Conservation (phyloP, 2,797 vertebrate species). For the Alcedo atthis region DNA sequence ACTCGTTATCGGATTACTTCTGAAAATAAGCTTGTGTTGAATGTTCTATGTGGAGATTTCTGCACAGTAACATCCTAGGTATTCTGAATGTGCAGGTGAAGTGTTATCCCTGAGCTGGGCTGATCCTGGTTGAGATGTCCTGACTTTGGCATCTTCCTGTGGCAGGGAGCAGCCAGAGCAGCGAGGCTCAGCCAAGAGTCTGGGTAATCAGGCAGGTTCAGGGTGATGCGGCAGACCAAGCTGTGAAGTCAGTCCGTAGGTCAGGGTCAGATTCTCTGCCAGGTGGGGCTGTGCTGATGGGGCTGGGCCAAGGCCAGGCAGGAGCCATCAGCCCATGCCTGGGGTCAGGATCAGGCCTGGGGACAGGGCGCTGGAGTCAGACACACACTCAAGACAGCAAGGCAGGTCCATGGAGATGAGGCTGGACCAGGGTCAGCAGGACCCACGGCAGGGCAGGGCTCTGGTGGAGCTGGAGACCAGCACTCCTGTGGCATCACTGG, state of each 20-base stretch:
- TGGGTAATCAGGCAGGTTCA: rapidly evolving
- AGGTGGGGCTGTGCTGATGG: background rate
- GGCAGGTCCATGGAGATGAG: background rate
- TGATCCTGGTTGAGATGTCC: background rate
- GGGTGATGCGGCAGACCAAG: background rate
- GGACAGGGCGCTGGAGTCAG: no score
- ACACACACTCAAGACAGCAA: no score
- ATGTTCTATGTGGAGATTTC: background rate
- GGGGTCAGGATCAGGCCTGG: background rate
- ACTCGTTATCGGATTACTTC: background rate
- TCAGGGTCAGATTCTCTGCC: background rate
- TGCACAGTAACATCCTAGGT: background rate
- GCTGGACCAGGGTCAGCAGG: background rate
- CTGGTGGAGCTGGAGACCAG: background rate
- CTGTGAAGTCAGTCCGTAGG: background rate
- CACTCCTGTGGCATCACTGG: background rate
- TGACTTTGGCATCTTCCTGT: background rate
- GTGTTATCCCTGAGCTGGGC: background rate
- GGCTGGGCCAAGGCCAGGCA: background rate
- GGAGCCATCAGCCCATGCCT: background rate
- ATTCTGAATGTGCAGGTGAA: background rate
- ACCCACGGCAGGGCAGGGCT: background rate
- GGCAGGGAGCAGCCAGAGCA: background rate
- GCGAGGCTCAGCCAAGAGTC: background rate
- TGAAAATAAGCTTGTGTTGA: background rate